Conservation (phyloP, 2,888 invertebrate species). For the Tachina lurida region DNA sequence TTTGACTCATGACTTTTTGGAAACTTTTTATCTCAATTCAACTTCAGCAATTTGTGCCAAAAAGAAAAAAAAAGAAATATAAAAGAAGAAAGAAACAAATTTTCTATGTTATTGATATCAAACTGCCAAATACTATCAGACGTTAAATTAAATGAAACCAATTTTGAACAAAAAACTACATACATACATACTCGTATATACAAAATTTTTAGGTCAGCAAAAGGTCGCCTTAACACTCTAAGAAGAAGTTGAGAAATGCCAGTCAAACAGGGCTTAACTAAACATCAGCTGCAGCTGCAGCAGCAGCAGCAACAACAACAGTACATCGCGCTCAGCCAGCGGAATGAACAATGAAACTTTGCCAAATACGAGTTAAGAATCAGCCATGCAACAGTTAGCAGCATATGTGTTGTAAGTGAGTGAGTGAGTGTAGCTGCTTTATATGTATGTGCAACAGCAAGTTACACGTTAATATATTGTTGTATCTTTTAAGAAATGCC, state of each 20-base stretch:
- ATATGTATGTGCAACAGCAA: constrained; percentile 52
- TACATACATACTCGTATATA: neutral
- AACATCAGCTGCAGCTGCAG: constrained; percentile 48
- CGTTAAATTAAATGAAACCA: constrained; percentile 72
- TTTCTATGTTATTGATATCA: constrained; percentile 72
- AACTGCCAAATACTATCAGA: constrained; percentile 72
- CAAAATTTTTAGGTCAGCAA: constrained; percentile 66
- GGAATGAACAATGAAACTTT: constrained; percentile 69
- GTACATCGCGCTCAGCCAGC: constrained; percentile 39
- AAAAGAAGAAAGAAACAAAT: constrained; percentile 59
- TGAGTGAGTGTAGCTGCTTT: neutral
- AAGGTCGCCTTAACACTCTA: constrained; percentile 70
- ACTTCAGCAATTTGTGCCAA: constrained; percentile 44
- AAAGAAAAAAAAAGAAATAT: constrained; percentile 10
- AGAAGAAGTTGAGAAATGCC: constrained; percentile 68
- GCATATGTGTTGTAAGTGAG: constrained; percentile 10
- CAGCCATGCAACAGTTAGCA: constrained; percentile 35
- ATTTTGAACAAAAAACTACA: constrained; percentile 50
- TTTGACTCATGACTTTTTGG: constrained; percentile 62
- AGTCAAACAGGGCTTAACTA: constrained; percentile 69
- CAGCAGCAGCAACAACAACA: constrained; percentile 6
- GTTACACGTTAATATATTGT: constrained; percentile 46
- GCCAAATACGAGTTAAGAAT: constrained; percentile 41
- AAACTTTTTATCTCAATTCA: constrained; percentile 59
- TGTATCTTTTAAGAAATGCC: constrained; percentile 39